Percentiles rank a stretch among this genome's conserved stretches.
Evolutionary conservation across 2,113 vertebrate genomes (phyloP).

Genomic region (Podilymbus podiceps): DNA sequence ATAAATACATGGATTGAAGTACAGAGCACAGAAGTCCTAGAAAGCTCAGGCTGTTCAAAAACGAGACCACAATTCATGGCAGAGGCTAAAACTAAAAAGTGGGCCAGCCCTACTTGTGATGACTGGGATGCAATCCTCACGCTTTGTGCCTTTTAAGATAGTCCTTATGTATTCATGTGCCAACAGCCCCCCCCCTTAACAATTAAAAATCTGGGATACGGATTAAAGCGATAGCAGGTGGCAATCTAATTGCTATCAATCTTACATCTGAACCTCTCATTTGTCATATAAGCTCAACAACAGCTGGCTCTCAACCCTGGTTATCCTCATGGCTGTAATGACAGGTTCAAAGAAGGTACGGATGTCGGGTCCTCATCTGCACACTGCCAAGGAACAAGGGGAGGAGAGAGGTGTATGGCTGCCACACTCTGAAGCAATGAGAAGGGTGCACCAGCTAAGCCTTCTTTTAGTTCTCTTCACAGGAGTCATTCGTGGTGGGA

Average conservation of each 20-base stretch:
- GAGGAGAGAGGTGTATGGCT: not conserved
- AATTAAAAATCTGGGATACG: slow-evolving; percentile 45
- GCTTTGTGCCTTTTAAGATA: not conserved
- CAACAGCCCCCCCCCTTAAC: not conserved
- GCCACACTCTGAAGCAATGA: not conserved
- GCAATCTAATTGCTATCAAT: slow-evolving; percentile 65
- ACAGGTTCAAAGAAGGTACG: slow-evolving; percentile 33
- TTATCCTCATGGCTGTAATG: not conserved
- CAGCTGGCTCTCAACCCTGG: slow-evolving; percentile 54
- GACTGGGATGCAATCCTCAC: not conserved
- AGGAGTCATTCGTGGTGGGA: rapidly evolving
- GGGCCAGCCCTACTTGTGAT: not conserved
- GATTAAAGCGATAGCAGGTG: slow-evolving; percentile 69
- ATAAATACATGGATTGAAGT: not conserved
- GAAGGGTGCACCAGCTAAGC: not conserved
- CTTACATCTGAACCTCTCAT: slow-evolving; percentile 48
- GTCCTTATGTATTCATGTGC: slow-evolving; percentile 1
- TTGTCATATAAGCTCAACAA: slow-evolving; percentile 45
- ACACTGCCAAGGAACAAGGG: not conserved
- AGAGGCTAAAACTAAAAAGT: not conserved
- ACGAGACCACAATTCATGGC: not conserved
- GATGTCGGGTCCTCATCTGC: not conserved
- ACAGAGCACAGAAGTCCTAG: not conserved
- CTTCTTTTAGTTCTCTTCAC: not conserved
- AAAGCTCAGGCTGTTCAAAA: not conserved